Evolutionary conservation across 2,113 vertebrate species (phyloP).

Genomic region (Proterorhinus semilunaris): DNA sequence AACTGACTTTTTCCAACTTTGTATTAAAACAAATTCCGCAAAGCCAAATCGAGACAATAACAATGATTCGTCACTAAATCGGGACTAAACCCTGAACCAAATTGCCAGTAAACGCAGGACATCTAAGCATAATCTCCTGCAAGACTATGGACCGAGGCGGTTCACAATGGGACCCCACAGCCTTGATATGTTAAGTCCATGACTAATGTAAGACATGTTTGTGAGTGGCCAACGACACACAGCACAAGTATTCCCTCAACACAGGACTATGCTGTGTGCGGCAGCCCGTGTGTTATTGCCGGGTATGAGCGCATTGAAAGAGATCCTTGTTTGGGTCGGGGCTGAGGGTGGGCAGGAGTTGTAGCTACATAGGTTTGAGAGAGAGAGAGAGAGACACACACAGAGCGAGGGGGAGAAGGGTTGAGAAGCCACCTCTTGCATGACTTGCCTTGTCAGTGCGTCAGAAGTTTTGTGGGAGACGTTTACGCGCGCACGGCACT

Average conservation of each 20-base stretch:
- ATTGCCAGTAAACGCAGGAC: neutral
- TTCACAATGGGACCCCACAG: slow-evolving; percentile 2
- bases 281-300: slow-evolving; percentile 42
- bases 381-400: slow-evolving; percentile 22
- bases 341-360: slow-evolving; percentile 51
- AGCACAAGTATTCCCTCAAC: slow-evolving; percentile 23
- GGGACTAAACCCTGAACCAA: no score
- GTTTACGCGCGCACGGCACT: slow-evolving; percentile 20
- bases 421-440: slow-evolving; percentile 56
- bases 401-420: slow-evolving; percentile 29
- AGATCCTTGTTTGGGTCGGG: slow-evolving; percentile 62
- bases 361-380: slow-evolving; percentile 22
- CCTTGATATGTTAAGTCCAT: slow-evolving; percentile 10
- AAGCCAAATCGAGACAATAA: no score
- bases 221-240: slow-evolving; percentile 22
- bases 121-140: neutral
- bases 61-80: no score
- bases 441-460: slow-evolving; percentile 57
- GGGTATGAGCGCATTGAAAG: slow-evolving; percentile 57
- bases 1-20: no score
- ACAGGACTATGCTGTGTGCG: slow-evolving; percentile 13
- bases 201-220: slow-evolving; percentile 14
- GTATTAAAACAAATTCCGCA: no score
- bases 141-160: neutral
- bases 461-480: slow-evolving; percentile 47